Evolutionary conservation across 1,140 invertebrate species (phyloP).

Genomic region (Cotesia vestalis): DNA sequence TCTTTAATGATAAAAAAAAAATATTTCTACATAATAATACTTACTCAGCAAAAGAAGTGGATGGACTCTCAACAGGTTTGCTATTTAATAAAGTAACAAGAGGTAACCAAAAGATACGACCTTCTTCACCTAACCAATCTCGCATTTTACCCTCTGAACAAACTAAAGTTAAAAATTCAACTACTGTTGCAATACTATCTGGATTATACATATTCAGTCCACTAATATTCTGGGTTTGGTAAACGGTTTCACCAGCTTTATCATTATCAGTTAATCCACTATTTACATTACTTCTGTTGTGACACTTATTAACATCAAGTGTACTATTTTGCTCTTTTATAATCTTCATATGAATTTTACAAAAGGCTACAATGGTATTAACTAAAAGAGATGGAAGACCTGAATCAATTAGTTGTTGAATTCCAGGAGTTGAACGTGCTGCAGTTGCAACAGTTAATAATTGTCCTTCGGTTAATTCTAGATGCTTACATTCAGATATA

Average conservation of each 20-base stretch:
- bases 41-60: slow-evolving; percentile 64
- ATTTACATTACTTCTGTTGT: slow-evolving; percentile 28
- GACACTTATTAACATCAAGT: slow-evolving; percentile 27
- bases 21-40: slow-evolving; percentile 19
- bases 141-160: slow-evolving; percentile 83
- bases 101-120: slow-evolving; percentile 84
- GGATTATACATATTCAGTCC: slow-evolving; percentile 63
- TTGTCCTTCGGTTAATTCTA: slow-evolving; percentile 72
- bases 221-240: slow-evolving; percentile 35
- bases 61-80: slow-evolving; percentile 60
- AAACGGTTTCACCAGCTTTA: slow-evolving; percentile 56
- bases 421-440: slow-evolving; percentile 78
- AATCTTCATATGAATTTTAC: slow-evolving; percentile 44
- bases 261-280: slow-evolving; percentile 63
- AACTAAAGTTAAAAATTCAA: slow-evolving; percentile 83
- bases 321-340: slow-evolving; percentile 41
- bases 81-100: slow-evolving; percentile 79
- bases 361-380: slow-evolving; percentile 64
- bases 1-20: slow-evolving; percentile 7
- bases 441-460: slow-evolving; percentile 78
- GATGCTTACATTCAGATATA: slow-evolving; percentile 53
- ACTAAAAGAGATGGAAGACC: slow-evolving; percentile 77
- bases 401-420: slow-evolving; percentile 79
- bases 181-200: slow-evolving; percentile 71
- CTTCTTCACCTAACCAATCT: slow-evolving; percentile 86